Evolutionary conservation across 2,797 vertebrate species (phyloP).

Genomic region (Lithobates pipiens): DNA sequence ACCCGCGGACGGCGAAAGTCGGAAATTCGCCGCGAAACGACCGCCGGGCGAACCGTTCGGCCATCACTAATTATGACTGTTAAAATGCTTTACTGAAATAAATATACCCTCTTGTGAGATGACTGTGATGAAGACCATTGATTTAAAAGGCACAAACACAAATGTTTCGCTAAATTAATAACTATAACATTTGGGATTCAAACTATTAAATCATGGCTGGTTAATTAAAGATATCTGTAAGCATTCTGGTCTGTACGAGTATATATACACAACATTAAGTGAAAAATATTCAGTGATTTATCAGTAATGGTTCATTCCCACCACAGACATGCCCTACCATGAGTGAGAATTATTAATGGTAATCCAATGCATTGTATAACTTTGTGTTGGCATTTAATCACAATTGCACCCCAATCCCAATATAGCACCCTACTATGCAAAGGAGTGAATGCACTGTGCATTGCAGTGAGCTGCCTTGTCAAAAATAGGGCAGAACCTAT

Average conservation of each 20-base stretch:
- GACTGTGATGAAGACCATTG: constrained; percentile 20
- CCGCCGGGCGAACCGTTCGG: too few species aligned
- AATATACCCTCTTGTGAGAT: constrained; percentile 17
- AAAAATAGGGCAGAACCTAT: too few species aligned
- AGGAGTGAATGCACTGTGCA: too few species aligned
- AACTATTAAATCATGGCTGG: neutral
- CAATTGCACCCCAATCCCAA: too few species aligned
- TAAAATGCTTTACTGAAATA: constrained; percentile 25
- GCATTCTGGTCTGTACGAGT: neutral
- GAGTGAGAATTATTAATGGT: neutral
- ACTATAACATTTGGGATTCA: constrained; percentile 9
- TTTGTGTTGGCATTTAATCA: too few species aligned
- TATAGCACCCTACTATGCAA: too few species aligned
- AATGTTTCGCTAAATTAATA: neutral
- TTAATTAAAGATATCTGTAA: neutral
- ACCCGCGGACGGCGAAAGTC: too few species aligned
- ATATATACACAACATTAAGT: neutral
- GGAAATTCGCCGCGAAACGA: too few species aligned
- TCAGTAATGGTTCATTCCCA: too few species aligned
- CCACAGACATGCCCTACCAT: too few species aligned
- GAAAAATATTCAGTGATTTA: neutral
- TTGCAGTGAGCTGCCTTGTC: too few species aligned
- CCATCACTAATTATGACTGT: constrained; percentile 12
- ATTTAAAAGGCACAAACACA: constrained; percentile 13
- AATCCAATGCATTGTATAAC: too few species aligned